These are phyloP conservation scores for Allygus modestus DNA, from an alignment of 2,888 invertebrate genomes.

Conservation along the genomic window DNA sequence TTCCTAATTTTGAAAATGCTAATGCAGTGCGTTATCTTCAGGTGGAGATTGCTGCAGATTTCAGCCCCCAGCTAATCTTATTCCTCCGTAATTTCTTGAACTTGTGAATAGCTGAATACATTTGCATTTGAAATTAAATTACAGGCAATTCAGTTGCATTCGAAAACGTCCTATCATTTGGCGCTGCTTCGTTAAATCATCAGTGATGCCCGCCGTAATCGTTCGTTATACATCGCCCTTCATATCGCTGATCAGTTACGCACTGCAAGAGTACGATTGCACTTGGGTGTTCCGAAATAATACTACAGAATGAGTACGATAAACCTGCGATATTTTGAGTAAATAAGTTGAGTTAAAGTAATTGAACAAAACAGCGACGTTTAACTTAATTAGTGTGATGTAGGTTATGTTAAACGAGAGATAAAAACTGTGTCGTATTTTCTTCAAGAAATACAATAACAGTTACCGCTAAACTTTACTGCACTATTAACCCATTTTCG, in stretches of 20 bases:
- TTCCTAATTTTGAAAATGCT: constrained; percentile 3
- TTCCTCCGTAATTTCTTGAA: constrained; percentile 9
- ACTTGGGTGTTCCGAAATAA: too few species aligned
- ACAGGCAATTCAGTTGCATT: constrained; percentile 14
- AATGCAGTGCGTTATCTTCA: not conserved
- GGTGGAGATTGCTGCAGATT: not conserved
- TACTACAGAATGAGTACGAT: too few species aligned
- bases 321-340: not conserved
- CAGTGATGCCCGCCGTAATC: not conserved
- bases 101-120: constrained; percentile 32
- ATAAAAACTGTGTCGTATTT: constrained; percentile 36
- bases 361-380: not conserved
- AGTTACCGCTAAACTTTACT: constrained; percentile 43
- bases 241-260: not conserved
- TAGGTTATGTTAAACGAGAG: constrained; percentile 23
- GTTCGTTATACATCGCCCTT: not conserved
- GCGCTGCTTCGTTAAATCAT: not conserved
- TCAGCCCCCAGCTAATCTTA: not conserved
- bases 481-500: constrained; percentile 43
- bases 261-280: too few species aligned
- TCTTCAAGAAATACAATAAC: constrained; percentile 41
- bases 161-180: constrained; percentile 2
- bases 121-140: constrained; percentile 35
- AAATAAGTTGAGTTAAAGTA: not conserved
- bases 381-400: not conserved